These are phyloP conservation scores for Entomyzon cyanotis DNA, from an alignment of 2,113 vertebrate species.

Conservation along the genomic window DNA sequence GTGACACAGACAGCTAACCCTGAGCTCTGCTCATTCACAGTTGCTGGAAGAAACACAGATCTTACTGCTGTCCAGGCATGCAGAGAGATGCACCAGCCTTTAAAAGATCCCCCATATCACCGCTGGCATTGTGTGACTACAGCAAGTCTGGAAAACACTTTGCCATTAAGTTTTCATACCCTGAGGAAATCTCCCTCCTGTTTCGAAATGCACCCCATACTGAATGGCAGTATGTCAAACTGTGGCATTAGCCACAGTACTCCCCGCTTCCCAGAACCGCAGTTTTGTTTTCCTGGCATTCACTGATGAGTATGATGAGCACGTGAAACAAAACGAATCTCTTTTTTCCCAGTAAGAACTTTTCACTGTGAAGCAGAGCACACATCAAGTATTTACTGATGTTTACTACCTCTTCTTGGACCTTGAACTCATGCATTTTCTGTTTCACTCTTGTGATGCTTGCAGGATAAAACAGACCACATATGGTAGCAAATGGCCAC, in stretches of 20 bases:
- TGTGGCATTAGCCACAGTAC: not conserved
- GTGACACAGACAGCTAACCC: not conserved
- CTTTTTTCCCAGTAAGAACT: not conserved
- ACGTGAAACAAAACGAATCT: not conserved
- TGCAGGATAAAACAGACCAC: not conserved
- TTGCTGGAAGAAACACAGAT: not conserved
- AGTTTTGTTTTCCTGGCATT: not conserved
- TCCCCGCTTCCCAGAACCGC: not conserved
- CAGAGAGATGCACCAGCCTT: not conserved
- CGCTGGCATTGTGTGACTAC: not conserved
- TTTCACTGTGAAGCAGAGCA: not conserved
- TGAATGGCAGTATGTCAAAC: fast-evolving
- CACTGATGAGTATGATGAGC: not conserved
- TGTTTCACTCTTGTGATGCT: not conserved
- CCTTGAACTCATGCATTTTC: not conserved
- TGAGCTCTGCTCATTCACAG: not conserved
- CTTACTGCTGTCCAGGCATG: not conserved
- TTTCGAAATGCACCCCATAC: not conserved
- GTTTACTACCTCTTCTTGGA: not conserved
- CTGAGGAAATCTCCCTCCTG: not conserved
- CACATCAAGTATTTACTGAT: not conserved
- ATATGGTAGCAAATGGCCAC: not conserved
- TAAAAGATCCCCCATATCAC: not conserved
- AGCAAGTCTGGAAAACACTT: not conserved
- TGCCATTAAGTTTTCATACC: fast-evolving